A percentile compares a stretch with the other conserved stretches of the same genome.
These are phyloP conservation scores for Sardinella longiceps DNA, from an alignment of 2,797 vertebrate genomes.

Conservation along the genomic window DNA sequence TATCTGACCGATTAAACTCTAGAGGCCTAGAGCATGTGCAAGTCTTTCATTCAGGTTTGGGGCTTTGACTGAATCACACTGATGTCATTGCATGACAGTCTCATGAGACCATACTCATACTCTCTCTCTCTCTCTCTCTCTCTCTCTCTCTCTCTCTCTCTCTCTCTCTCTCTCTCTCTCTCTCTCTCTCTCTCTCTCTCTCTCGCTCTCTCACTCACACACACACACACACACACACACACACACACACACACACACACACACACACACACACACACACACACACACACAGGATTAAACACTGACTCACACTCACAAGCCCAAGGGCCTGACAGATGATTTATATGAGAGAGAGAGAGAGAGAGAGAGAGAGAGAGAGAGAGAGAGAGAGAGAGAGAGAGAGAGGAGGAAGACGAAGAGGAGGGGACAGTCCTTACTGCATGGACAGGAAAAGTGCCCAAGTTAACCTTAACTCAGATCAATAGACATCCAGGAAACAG, in stretches of 20 bases:
- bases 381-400: not conserved
- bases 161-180: slow-evolving; percentile 9
- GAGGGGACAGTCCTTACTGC: too few relatives aligned
- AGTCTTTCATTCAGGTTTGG: not conserved
- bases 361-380: not conserved
- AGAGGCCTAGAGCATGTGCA: not conserved
- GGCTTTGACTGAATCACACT: slow-evolving; percentile 37
- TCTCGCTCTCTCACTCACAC: not conserved
- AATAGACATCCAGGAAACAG: not conserved
- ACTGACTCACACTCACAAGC: slow-evolving; percentile 35
- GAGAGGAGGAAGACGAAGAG: too few relatives aligned
- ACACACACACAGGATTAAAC: not conserved
- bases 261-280: not conserved
- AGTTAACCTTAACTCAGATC: not conserved
- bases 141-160: not conserved
- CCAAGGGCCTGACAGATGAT: slow-evolving; percentile 27
- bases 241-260: slow-evolving; percentile 30
- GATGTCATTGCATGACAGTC: slow-evolving; percentile 41
- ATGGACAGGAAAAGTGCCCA: not conserved
- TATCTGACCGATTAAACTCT: not conserved
- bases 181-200: not conserved
- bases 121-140: not conserved
- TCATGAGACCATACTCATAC: slow-evolving; percentile 32
- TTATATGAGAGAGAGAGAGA: not conserved
- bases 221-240: not conserved